phyloP scores from a whole-genome alignment of 2,797 vertebrate genomes.

The Falco peregrinus region DNA sequence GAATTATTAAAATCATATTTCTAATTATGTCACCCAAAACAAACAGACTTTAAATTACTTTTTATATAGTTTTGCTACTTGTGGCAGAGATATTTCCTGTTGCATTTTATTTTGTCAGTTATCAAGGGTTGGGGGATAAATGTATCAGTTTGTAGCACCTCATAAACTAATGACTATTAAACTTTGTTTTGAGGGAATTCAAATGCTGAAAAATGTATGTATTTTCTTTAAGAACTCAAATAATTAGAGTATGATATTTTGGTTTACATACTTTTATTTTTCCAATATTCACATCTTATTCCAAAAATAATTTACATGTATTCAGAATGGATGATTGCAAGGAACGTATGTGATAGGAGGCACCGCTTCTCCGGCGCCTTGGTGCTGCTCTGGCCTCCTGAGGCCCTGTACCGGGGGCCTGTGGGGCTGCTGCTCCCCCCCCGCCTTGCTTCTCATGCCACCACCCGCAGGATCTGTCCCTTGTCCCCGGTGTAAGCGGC shows the following conservation, averaged over 20 bases:
- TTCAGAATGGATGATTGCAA: neutral
- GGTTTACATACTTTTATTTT: neutral
- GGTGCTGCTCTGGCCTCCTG: too few relatives aligned
- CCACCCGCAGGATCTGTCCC: too few relatives aligned
- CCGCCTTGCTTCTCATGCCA: too few relatives aligned
- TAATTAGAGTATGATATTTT: neutral
- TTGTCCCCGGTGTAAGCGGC: too few relatives aligned
- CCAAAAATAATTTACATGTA: neutral
- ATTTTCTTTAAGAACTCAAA: neutral
- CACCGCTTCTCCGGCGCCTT: too few relatives aligned
- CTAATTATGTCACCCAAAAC: slow-evolving; percentile 61
- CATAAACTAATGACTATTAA: slow-evolving; percentile 66
- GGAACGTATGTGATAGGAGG: neutral
- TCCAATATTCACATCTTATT: neutral
- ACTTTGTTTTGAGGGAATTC: slow-evolving; percentile 31
- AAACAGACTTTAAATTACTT: slow-evolving; percentile 57
- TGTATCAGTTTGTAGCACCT: slow-evolving; percentile 62
- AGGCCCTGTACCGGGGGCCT: too few relatives aligned
- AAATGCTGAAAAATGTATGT: neutral
- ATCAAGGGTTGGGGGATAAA: slow-evolving; percentile 61
- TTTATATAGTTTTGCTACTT: slow-evolving; percentile 64
- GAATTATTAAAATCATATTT: slow-evolving; percentile 63
- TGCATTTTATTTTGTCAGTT: slow-evolving; percentile 51
- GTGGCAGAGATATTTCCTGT: slow-evolving; percentile 17
- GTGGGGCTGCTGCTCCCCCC: too few relatives aligned